These are phyloP conservation scores for Meganola albula DNA, from an alignment of 2,888 invertebrate genomes.

Conservation along the genomic window DNA sequence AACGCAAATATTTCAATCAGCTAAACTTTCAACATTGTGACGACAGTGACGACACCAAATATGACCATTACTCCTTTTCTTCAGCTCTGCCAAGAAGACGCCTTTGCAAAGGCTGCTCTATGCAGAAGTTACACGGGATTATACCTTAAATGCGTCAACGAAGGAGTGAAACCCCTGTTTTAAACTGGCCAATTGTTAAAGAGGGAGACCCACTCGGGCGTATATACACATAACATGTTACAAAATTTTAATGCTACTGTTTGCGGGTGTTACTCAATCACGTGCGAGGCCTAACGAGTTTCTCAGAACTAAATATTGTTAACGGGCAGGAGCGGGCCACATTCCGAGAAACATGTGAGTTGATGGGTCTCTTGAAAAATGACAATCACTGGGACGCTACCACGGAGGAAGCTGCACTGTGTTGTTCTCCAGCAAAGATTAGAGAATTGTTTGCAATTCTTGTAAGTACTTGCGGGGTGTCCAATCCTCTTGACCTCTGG, in stretches of 20 bases:
- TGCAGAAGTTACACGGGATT: conserved; percentile 26
- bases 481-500: conserved; percentile 14
- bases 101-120: conserved; percentile 28
- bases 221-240: conserved; percentile 14
- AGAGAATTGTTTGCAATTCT: conserved; percentile 33
- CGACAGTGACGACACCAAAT: conserved; percentile 18
- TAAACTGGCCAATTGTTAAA: conserved; percentile 9
- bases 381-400: conserved; percentile 26
- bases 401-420: conserved; percentile 28
- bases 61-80: conserved; percentile 28
- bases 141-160: conserved; percentile 24
- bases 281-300: conserved; percentile 26
- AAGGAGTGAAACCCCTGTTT: conserved; percentile 19
- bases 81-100: conserved; percentile 23
- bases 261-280: conserved; percentile 17
- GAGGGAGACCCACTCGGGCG: conserved; percentile 11
- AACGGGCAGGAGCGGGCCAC: conserved; percentile 22
- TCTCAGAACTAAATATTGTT: conserved; percentile 24
- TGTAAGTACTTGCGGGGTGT: conserved; percentile 28
- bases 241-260: conserved; percentile 21
- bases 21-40: conserved; percentile 17
- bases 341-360: conserved; percentile 30
- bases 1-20: conserved; percentile 13
- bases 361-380: conserved; percentile 27
- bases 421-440: conserved; percentile 28